phyloP scores from a whole-genome alignment of 2,113 vertebrate species.

The Vulpes ferrilata region DNA sequence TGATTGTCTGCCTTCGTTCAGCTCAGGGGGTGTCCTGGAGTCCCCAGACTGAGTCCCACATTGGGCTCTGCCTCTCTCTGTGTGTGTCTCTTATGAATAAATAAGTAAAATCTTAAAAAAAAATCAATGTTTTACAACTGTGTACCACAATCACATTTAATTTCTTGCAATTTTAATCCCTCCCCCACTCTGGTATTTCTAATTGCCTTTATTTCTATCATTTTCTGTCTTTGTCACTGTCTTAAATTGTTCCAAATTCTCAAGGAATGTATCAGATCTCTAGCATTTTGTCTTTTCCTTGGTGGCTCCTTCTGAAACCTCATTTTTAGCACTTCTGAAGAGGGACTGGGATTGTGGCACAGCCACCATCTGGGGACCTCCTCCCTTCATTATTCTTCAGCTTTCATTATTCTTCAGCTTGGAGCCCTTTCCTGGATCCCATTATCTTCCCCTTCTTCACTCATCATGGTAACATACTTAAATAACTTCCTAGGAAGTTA shows the following conservation, averaged over 20 bases:
- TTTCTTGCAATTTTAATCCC: neutral
- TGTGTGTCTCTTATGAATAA: no score
- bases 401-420: neutral
- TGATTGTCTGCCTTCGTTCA: no score
- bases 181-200: neutral
- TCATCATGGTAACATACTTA: neutral
- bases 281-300: neutral
- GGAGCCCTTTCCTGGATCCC: neutral
- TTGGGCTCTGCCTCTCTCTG: no score
- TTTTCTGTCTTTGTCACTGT: neutral
- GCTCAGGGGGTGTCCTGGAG: no score
- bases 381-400: neutral
- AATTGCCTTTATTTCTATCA: neutral
- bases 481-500: neutral
- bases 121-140: neutral
- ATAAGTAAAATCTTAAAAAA: neutral
- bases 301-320: neutral
- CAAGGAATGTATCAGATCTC: neutral
- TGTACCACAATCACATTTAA: neutral
- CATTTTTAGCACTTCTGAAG: neutral
- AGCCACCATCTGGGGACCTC: neutral
- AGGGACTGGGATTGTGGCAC: neutral
- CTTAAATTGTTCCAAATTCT: neutral
- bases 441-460: neutral
- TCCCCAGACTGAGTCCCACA: no score